Base-by-base conservation (phyloP, 2,797 vertebrate species). In the Neoniphon sammara region DNA sequence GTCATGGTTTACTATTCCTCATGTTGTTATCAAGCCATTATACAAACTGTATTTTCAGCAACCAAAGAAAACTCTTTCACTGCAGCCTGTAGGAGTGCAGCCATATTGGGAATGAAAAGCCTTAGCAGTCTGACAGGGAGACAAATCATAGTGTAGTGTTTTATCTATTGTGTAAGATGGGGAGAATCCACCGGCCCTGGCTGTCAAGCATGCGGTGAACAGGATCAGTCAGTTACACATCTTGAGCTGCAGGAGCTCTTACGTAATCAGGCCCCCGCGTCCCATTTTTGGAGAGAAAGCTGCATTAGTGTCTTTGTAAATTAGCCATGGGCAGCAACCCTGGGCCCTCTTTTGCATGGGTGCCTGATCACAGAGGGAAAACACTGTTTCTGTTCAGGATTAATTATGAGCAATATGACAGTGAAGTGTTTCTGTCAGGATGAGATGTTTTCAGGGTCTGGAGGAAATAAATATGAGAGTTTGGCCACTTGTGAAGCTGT, bases 301-400 rank as follows among this genome's bases (percentile, higher is more conserved):
- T 69, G 76, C 81, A 66, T 76, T 56, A 62, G 57, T 80, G 64
- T 70, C 63, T 88, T 83, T 81, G 58, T 75, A 73, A 89, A 85
- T 66, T 63, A 79, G 72, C 46, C 49, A 66, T 73, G 47, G 56
- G 10, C 50, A 58, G 66, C 17, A 65, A 75, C 63, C 71, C 49
- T 30, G 57, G 3, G 21, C 21, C 67, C 66, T 82, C 64, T 30
- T n/a, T 21, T 23, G 39, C 63, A 76, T 21, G 59, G 76, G 70
- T 73, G 59, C 27, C 36, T 21, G 46, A 63, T 68, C 31, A 54
- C 39, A 52, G 17, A 25, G 3, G 18, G 9, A 74, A n/a, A 27
- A 59, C 6, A 17, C 39, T 69, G 72, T 75, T 74, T 69, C 70
- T 60, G 31, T 0, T 6, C 52, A 56, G 53, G 18, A 30, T 60